A percentile compares a stretch with the other conserved stretches of the same genome.
These are phyloP conservation scores for Naso thynnoides DNA, from an alignment of 2,797 vertebrate genomes.

Conservation along the genomic window DNA sequence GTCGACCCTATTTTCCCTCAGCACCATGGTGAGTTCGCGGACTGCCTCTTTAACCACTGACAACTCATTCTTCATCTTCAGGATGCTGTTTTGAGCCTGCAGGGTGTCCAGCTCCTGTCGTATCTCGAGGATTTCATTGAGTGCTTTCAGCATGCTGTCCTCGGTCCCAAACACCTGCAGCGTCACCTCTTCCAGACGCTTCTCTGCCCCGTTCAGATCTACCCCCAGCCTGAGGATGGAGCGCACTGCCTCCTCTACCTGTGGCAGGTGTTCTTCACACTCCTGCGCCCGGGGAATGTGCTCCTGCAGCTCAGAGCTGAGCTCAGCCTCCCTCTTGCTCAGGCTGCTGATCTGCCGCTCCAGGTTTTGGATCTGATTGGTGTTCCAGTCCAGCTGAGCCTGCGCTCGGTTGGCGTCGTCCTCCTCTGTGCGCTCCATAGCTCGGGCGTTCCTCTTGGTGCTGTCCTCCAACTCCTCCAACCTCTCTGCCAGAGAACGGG, in stretches of 20 bases:
- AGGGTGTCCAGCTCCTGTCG: constrained; percentile 86
- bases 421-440: constrained; percentile 90
- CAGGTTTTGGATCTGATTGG: constrained; percentile 83
- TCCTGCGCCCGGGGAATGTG: constrained; percentile 86
- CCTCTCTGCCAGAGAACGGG: constrained; percentile 84
- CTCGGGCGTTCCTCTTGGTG: constrained; percentile 89
- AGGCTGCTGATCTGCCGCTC: constrained; percentile 82
- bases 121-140: constrained; percentile 85
- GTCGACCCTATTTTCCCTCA: constrained; percentile 42
- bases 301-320: constrained; percentile 82
- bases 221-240: constrained; percentile 89
- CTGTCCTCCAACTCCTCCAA: constrained; percentile 92
- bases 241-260: constrained; percentile 89
- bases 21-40: constrained; percentile 73
- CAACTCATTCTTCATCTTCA: constrained; percentile 85
- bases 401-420: constrained; percentile 85
- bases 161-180: constrained; percentile 88
- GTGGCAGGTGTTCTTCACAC: constrained; percentile 87
- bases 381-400: constrained; percentile 86
- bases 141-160: constrained; percentile 88
- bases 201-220: constrained; percentile 86
- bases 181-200: constrained; percentile 87
- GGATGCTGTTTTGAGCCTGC: constrained; percentile 82
- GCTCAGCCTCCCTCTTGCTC: constrained; percentile 75
- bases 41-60: constrained; percentile 81